Conservation (phyloP, 2,113 vertebrate genomes). For the Eptesicus fuscus region DNA sequence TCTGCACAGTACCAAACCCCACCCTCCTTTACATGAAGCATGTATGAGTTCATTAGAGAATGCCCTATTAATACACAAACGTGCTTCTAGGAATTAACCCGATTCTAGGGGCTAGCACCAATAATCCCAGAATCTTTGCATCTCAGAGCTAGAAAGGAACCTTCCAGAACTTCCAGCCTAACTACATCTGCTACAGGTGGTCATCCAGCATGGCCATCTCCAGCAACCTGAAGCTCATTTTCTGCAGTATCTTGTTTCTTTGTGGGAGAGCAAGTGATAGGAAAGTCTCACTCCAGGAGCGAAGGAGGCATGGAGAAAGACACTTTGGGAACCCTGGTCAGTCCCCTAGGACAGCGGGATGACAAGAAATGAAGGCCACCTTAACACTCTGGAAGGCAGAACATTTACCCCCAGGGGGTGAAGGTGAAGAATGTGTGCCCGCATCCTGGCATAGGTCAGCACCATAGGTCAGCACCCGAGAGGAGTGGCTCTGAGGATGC, state of each 20-base stretch:
- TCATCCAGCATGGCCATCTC: neutral
- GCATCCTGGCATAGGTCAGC: neutral
- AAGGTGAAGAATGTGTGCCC: neutral
- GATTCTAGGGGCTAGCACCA: neutral
- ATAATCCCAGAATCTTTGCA: neutral
- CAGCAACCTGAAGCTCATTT: neutral
- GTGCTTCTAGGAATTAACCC: neutral
- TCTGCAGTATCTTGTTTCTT: neutral
- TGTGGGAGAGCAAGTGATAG: neutral
- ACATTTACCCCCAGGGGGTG: neutral
- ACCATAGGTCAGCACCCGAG: neutral
- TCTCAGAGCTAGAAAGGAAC: neutral
- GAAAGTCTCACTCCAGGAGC: neutral
- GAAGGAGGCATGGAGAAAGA: neutral
- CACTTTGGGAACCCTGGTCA: neutral
- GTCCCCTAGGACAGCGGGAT: neutral
- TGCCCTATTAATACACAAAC: neutral
- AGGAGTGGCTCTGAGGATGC: neutral
- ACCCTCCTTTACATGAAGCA: neutral
- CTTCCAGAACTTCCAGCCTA: neutral
- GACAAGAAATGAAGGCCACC: neutral
- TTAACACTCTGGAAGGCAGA: neutral
- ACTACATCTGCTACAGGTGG: neutral
- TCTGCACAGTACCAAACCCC: neutral
- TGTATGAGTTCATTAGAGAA: neutral